Evolutionary conservation across 2,888 invertebrate species (phyloP), one percentile per base, ranked within the genome.

Genomic region (Caenorhabditis sp.): DNA sequence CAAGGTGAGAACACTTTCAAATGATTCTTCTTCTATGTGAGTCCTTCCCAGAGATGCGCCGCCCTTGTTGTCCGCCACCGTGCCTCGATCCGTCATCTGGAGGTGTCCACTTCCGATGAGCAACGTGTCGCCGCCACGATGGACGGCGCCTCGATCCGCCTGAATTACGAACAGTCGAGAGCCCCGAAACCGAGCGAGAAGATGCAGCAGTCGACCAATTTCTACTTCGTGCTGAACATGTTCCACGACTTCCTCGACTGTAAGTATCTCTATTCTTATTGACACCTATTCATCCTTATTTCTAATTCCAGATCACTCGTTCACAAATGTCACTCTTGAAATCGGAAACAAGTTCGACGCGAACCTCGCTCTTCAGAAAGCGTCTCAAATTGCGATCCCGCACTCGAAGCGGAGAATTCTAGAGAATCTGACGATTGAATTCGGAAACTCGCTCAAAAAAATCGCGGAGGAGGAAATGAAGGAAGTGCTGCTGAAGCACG

Each of bases 301-400:
- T 68, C n/a, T n/a, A n/a, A n/a, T n/a, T n/a, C n/a, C 46, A 71
- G 72, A 27, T 17, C 62, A 56, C n/a, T 4, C 35, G 17, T 50
- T 39, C 32, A 39, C 26, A 8, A 20, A 65, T 15, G 59, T 71
- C 5, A 59, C 52, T 1, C 32, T 76, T 11, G 35, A 65, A 43
- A 53, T 76, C 24, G 59, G 50, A n/a, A 56, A 43, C 30, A 65
- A 39, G n/a, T 65, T 41, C 35, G 61, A 71, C 43, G 59, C 65
- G 0, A 46, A 56, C 7, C 43, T 76, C 2, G 71, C 76, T 8
- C 65, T 76, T 9, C 70, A 76, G 48, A 63, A 65, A 15, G 76
- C 76, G 0, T 76, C 43, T 35, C 71, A 65, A 61, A 32, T 58
- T 1, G 76, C 76, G 0, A 37, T 71, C 15, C 76, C 76, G 5